Evolutionary conservation across 1,140 invertebrate genomes (phyloP), one percentile per base, ranked within the genome.

Genomic region (Diprion similis): DNA sequence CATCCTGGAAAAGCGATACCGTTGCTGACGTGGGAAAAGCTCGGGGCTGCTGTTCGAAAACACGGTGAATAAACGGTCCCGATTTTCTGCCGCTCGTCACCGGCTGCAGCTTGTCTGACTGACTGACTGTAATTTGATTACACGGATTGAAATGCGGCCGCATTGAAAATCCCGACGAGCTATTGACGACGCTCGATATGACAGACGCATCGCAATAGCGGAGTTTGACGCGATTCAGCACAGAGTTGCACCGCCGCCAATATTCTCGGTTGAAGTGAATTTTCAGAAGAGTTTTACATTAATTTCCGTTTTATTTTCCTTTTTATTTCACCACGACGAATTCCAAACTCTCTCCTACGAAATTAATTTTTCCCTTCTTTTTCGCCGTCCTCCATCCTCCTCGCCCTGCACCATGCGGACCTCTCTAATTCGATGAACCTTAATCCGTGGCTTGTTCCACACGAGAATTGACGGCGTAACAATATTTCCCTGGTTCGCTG

Each of bases 341-440:
- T 37, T 37, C 6, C 24, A 37, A 37, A 37, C 24, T 37, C 24
- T 37, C 24, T 1, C 24, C 2, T 37, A 37, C 2, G 24, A 37
- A 37, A 37, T 3, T 37, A 37, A 13, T 59, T 17, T 59, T 17
- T 59, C n/a, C n/a, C n/a, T 59, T 8, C n/a, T 17, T 59, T 59
- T 59, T 59, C n/a, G 11, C n/a, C n/a, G 11, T 13, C 11, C 51
- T 59, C n/a, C 51, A 8, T 15, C n/a, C 51, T 13, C 9, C 24
- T 37, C 24, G n/a, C n/a, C 24, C 24, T 6, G 24, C 24, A 8
- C 51, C 51, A 8, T 59, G 51, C 11, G 6, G n/a, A 59, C 51
- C 51, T 59, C 51, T 17, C 51, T 59, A 59, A 59, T 59, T 59
- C 51, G 51, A 59, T 59, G 51, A 59, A 59, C 51, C 51, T 59